Conservation (phyloP, 2,113 vertebrate species). For the Nerophis lumbriciformis region DNA sequence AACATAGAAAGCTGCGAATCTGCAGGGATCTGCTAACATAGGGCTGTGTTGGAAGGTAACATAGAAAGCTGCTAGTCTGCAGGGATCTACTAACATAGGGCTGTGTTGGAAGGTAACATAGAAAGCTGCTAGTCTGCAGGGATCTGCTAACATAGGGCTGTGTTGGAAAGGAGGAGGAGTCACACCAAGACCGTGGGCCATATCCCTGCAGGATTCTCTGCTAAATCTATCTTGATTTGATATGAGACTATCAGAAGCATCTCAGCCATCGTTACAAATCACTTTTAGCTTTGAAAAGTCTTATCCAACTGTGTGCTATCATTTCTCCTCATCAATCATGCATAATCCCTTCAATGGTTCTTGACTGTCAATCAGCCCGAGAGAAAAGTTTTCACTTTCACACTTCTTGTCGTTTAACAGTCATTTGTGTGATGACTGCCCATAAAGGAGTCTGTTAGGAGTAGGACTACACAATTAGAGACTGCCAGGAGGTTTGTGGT, state of each 20-base stretch:
- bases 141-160: neutral
- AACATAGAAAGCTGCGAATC: too few species aligned
- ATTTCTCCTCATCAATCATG: neutral
- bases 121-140: neutral
- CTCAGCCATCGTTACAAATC: neutral
- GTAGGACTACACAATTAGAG: too few species aligned
- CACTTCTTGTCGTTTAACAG: too few species aligned
- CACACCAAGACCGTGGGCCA: too few species aligned
- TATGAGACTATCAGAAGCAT: neutral
- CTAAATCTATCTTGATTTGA: neutral
- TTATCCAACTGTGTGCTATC: neutral
- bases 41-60: neutral
- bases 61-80: neutral
- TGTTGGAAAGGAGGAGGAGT: neutral
- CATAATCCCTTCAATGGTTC: neutral
- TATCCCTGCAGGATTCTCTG: too few species aligned
- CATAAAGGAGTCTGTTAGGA: too few species aligned
- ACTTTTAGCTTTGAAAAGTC: neutral
- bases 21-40: neutral
- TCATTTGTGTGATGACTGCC: too few species aligned
- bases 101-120: neutral
- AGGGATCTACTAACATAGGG: neutral
- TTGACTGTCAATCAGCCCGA: neutral
- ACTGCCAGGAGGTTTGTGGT: too few species aligned
- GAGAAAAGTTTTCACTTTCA: too few species aligned